Percentiles rank a stretch among this genome's conserved stretches.
These are phyloP conservation scores for Alethe castanea DNA, from an alignment of 2,113 vertebrate species.

Conservation along the genomic window DNA sequence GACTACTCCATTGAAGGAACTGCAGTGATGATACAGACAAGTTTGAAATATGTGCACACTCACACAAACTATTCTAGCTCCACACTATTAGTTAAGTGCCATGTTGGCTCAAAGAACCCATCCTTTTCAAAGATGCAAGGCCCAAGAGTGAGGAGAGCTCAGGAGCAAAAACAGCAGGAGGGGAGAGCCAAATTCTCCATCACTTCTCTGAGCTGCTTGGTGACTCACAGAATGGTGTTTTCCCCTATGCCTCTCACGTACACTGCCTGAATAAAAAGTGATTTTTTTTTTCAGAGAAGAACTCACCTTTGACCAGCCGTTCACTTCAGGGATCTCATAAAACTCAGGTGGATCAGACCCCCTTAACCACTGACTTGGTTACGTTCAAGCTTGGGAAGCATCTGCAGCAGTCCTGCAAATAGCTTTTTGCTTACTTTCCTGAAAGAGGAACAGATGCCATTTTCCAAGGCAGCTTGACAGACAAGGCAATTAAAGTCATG, in stretches of 20 bases:
- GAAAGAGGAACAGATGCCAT: neutral
- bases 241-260: neutral
- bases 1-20: constrained; percentile 45
- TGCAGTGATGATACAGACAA: constrained; percentile 1
- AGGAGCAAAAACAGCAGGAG: neutral
- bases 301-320: neutral
- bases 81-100: neutral
- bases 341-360: neutral
- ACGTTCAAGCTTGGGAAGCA: neutral
- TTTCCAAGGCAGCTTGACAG: neutral
- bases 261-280: neutral
- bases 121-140: neutral
- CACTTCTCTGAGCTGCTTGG: neutral
- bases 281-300: neutral
- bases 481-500: neutral
- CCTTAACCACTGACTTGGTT: neutral
- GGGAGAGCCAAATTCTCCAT: neutral
- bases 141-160: neutral
- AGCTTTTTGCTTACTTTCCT: neutral
- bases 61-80: neutral
- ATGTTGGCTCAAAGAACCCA: neutral
- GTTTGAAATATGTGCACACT: neutral
- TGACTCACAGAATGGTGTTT: neutral
- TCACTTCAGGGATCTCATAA: neutral
- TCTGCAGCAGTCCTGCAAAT: neutral